A percentile compares a stretch with the other conserved stretches of the same genome.
Evolutionary conservation across 2,797 vertebrate genomes (phyloP).

Genomic region (Tauraco hartlaubi): DNA sequence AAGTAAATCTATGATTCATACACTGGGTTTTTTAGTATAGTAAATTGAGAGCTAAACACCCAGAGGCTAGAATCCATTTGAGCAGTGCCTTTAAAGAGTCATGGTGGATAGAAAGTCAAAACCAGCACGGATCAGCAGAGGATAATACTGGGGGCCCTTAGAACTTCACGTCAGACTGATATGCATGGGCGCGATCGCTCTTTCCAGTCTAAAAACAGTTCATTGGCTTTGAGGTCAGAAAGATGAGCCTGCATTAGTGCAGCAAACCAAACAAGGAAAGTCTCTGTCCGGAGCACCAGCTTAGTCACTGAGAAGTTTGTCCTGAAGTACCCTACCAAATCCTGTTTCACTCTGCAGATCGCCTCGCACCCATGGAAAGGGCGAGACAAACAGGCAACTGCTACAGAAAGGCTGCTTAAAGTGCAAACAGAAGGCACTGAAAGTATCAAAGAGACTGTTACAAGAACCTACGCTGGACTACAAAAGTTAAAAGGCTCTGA

Average conservation of each 20-base stretch:
- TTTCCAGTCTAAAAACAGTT: not conserved
- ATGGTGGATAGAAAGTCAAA: not conserved
- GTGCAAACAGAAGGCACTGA: not conserved
- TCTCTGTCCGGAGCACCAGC: not conserved
- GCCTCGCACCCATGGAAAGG: not conserved
- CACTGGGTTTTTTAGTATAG: not conserved
- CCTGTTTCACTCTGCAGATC: not conserved
- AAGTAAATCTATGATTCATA: constrained; percentile 19
- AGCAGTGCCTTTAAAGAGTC: not conserved
- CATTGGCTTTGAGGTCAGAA: not conserved
- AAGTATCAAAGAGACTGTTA: not conserved
- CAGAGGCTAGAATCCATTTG: not conserved
- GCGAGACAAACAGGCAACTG: not conserved
- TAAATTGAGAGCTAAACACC: not conserved
- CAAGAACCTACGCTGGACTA: not conserved
- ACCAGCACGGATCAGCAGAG: not conserved
- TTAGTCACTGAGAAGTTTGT: not conserved
- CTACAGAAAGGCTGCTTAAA: not conserved
- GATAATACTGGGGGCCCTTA: not conserved
- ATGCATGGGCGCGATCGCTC: not conserved
- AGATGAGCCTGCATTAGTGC: not conserved
- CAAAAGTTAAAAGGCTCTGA: not conserved
- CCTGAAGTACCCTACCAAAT: not conserved
- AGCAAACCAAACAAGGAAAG: not conserved
- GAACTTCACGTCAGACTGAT: not conserved